Base-by-base conservation (phyloP, 2,888 invertebrate genomes). In the Catocala nupta region DNA sequence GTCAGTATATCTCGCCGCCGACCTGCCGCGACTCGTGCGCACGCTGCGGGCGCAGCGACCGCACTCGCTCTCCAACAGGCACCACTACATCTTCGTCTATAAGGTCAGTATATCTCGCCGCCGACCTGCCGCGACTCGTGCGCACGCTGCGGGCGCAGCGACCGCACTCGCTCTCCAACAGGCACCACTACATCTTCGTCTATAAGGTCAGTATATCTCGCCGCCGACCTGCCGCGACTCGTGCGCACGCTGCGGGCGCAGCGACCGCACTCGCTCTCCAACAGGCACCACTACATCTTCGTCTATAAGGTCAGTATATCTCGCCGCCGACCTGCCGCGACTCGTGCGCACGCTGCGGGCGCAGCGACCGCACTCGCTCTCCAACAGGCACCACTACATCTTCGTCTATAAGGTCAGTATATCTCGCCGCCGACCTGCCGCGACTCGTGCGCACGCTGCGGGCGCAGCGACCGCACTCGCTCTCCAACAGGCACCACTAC, bases 81-180 rank as follows among this genome's bases (percentile, higher is more conserved):
- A 98, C 82, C 99, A 99, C 92, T 99, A 99, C 90, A 96, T 96
- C 82, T 98, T 98, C 92, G 96, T 99, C 71, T 98, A 99, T 89
- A 97, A 97, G 36, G 36, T 39, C 36, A 39, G 36, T 39, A 39
- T 39, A 39, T 39, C 36, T 39, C n/a, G 71, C 95, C 57, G 97
- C 98, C 12, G 98, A 99, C 90, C 96, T 99, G 85, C 97, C 98
- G 66, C 96, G 97, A 84, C 96, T 96, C 78, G 98, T 98, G 65
- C 97, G 97, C 77, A 96, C 95, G 73, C 95, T 99, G 82, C 95
- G 99, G 72, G 95, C 97, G 80, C 98, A 98, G 84, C 94, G 99
- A 11, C 98, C 98, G 51, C 98, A 98, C 77, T 96, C 98, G 65
- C 97, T 99, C 33, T 97, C 98, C 89, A 98, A 98, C 65, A 96